phyloP scores from a whole-genome alignment of 2,113 vertebrate species.

The Bubo scandiacus region DNA sequence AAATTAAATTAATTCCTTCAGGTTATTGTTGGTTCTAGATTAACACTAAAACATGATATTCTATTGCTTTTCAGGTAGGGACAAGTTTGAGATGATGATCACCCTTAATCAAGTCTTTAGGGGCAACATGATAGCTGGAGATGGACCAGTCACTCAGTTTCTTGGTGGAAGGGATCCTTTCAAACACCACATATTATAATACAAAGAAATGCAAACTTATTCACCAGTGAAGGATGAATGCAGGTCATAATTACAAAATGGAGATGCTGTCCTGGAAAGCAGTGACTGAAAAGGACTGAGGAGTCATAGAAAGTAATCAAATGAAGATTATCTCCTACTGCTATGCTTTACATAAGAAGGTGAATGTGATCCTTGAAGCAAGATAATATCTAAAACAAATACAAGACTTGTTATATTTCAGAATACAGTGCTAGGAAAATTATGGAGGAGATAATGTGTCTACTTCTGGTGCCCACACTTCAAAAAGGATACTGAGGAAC shows the following conservation, averaged over 20 bases:
- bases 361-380: not conserved
- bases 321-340: not conserved
- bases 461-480: not conserved
- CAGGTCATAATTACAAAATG: not conserved
- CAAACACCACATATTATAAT: not conserved
- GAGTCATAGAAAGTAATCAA: not conserved
- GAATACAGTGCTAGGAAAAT: not conserved
- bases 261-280: not conserved
- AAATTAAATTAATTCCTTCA: not conserved
- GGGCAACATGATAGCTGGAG: not conserved
- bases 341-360: not conserved
- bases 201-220: not conserved
- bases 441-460: not conserved
- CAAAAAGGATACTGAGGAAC: not conserved
- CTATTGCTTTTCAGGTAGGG: not conserved
- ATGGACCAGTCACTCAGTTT: not conserved
- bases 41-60: not conserved
- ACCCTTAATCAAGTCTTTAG: not conserved
- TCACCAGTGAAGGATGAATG: not conserved
- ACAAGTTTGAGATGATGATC: not conserved
- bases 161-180: not conserved
- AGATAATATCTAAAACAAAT: slow-evolving; percentile 1
- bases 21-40: not conserved
- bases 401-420: not conserved
- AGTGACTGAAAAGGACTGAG: not conserved